phyloP scores from a whole-genome alignment of 2,113 vertebrate genomes.

The Pipra filicauda region DNA sequence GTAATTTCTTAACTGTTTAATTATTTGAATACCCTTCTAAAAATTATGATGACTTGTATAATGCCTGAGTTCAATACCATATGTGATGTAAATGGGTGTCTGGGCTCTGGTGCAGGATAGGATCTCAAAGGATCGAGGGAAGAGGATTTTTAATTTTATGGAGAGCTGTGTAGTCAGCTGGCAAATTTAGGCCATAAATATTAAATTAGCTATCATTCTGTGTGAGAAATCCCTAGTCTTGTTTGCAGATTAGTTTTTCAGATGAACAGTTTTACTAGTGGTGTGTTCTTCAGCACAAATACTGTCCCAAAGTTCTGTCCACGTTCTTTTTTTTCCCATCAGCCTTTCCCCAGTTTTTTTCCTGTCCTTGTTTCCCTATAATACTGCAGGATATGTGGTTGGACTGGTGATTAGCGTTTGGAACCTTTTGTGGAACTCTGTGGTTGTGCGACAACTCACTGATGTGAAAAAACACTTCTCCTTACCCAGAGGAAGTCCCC shows the following conservation, averaged over 20 bases:
- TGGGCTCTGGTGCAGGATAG: background rate
- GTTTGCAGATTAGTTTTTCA: constrained; percentile 33
- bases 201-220: constrained; percentile 32
- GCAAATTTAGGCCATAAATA: constrained; percentile 52
- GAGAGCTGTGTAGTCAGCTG: constrained; percentile 45
- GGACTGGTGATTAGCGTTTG: background rate
- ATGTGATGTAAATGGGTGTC: background rate
- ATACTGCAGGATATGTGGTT: background rate
- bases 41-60: background rate
- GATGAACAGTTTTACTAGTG: background rate
- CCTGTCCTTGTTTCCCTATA: background rate
- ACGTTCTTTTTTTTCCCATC: background rate
- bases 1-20: background rate
- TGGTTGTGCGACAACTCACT: background rate
- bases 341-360: background rate
- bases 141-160: constrained; percentile 36
- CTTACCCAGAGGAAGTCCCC: background rate
- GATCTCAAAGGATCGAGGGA: background rate
- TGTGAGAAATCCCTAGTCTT: background rate
- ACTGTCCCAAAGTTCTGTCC: background rate
- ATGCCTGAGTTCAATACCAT: background rate
- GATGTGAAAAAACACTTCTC: background rate
- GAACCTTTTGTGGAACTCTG: background rate
- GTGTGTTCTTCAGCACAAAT: background rate
- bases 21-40: background rate